Percentiles rank a stretch among this genome's conserved stretches.
phyloP scores from a whole-genome alignment of 2,797 vertebrate genomes.

The Synaphobranchus kaupii region DNA sequence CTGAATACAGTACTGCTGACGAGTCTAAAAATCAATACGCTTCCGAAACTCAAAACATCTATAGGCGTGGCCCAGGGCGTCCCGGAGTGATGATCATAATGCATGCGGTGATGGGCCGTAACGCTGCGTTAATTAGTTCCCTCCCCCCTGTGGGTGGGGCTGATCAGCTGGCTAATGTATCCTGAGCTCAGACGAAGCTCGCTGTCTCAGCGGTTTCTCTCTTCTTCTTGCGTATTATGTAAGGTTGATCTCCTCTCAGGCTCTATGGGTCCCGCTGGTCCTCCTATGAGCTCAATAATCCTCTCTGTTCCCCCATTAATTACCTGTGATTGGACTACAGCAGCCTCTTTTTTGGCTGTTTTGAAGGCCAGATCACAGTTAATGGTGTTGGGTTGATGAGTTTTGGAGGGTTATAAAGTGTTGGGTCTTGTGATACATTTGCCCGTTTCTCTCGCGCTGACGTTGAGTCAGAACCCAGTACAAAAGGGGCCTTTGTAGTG shows the following conservation, averaged over 20 bases:
- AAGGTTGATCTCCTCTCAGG: conserved; percentile 47
- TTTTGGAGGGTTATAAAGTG: conserved; percentile 40
- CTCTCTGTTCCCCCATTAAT: conserved; percentile 54
- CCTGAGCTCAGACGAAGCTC: conserved; percentile 59
- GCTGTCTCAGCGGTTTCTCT: conserved; percentile 32
- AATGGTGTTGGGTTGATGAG: conserved; percentile 40
- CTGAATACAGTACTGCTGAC: conserved; percentile 22
- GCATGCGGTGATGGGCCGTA: conserved; percentile 63
- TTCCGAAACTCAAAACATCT: conserved; percentile 15
- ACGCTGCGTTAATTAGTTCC: conserved; percentile 68
- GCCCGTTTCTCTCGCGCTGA: conserved; percentile 3
- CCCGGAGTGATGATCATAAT: conserved; percentile 55
- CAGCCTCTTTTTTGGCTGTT: not conserved
- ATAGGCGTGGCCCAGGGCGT: not conserved
- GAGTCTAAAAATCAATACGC: not conserved
- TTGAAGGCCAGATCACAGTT: conserved; percentile 23
- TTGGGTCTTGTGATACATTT: conserved; percentile 50
- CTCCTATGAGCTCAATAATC: conserved; percentile 54
- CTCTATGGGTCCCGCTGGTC: conserved; percentile 42
- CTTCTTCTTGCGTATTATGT: conserved; percentile 30
- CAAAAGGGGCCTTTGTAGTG: conserved; percentile 48
- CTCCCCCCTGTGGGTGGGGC: conserved; percentile 59
- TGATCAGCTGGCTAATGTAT: conserved; percentile 72
- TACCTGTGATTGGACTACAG: conserved; percentile 59
- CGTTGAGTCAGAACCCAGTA: conserved; percentile 21